phyloP scores from a whole-genome alignment of 2,113 vertebrate genomes.

The Megaleporinus macrocephalus region DNA sequence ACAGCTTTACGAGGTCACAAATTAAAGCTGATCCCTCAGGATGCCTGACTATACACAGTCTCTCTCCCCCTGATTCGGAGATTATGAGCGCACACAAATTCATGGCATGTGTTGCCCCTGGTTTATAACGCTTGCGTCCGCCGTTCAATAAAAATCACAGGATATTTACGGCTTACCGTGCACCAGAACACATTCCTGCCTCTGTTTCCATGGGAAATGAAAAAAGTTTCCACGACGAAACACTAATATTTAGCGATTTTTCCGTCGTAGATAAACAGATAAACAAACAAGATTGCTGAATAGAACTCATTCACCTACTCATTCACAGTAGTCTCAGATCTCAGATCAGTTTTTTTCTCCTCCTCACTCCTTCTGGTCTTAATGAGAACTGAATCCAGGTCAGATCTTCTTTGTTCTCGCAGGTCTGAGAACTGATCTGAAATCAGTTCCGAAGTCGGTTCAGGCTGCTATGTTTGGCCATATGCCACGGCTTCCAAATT shows the following conservation, averaged over 20 bases:
- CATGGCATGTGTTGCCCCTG: conserved; percentile 18
- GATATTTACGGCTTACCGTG: conserved; percentile 32
- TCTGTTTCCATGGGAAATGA: conserved; percentile 30
- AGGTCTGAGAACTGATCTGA: neutral
- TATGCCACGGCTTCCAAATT: conserved; percentile 9
- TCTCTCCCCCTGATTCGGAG: too few relatives aligned
- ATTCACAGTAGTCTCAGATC: neutral
- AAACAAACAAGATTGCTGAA: conserved; percentile 20
- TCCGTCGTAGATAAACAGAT: conserved; percentile 34
- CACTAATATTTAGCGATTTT: neutral
- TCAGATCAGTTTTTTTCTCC: neutral
- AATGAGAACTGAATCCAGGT: conserved; percentile 2
- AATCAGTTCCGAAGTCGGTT: neutral
- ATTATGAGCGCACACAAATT: neutral
- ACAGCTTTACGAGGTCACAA: conserved; percentile 31
- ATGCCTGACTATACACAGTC: conserved; percentile 35
- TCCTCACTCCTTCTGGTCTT: neutral
- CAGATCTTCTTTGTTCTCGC: neutral
- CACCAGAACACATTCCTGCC: conserved; percentile 5
- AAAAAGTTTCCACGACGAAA: conserved; percentile 24
- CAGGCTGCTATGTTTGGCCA: neutral
- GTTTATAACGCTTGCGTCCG: conserved; percentile 25
- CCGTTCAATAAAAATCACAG: neutral
- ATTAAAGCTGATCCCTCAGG: conserved; percentile 18
- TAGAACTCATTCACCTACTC: neutral